Base-by-base conservation (phyloP, 2,113 vertebrate genomes). In the Castor canadensis region DNA sequence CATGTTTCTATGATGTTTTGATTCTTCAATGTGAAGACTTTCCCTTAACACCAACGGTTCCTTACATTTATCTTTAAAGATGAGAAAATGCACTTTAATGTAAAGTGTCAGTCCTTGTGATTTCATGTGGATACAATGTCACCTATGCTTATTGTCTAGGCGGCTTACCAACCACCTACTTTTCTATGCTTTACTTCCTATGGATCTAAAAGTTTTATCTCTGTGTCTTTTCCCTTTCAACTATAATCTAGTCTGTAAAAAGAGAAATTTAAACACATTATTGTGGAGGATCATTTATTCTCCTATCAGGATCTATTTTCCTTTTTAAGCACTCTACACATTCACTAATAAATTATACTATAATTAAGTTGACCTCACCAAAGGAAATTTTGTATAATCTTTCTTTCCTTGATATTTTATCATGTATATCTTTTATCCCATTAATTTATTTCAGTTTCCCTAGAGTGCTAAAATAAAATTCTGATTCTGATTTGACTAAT, bases 341-440 rank as follows among this genome's bases (percentile, higher is more conserved):
- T 49, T 93, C 81, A 76, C 49, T 81, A 85, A 73, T 76, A 60
- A 96, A 88, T 67, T 77, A 17, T n/a, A 3, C 32, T 58, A 30
- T 75, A 67, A 87, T 96, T 94, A 93, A 95, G 91, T 93, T 95
- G 88, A 60, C 30, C 9, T 62, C 62, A 66, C 89, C 89, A 93
- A 92, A 96, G 52, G 40, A 62, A 86, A 89, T 94, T 49, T 64
- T 82, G 13, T 92, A 89, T 83, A 5, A 72, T 95, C 64, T 87
- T 97, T 94, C 56, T 95, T 87, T 38, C 45, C 43, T 90, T 71
- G 16, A 83, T 86, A 86, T 75, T 19, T 79, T 87, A 45, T 91
- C 19, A 13, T 93, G 96, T 93, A 40, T 92, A 67, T 88, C 56
- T 95, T 92, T 93, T 58, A 94, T 2, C 40, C 35, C 12, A 77